phyloP scores from a whole-genome alignment of 2,888 invertebrate genomes.

The Drosophila atroscutellata region DNA sequence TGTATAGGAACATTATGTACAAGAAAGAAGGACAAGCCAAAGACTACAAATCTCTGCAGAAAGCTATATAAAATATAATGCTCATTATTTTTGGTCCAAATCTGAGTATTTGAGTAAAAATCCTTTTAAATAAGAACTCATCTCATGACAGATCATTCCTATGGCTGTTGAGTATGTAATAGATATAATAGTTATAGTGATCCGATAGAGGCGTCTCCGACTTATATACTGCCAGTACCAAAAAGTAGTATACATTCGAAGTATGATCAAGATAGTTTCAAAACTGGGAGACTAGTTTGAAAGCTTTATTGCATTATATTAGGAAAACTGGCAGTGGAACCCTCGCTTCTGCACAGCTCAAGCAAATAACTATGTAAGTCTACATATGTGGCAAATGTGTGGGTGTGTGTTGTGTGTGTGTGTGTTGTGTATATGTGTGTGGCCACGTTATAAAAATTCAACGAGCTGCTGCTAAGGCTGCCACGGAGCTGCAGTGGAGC shows the following conservation, averaged over 20 bases:
- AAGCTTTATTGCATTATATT: not conserved
- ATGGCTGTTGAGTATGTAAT: rapidly evolving
- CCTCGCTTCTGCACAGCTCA: constrained; percentile 27
- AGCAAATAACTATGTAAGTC: constrained; percentile 36
- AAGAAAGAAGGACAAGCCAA: not conserved
- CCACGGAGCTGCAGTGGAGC: constrained; percentile 33
- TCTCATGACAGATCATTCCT: not conserved
- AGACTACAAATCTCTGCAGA: not conserved
- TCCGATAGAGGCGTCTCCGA: not conserved
- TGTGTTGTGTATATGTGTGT: constrained; percentile 35
- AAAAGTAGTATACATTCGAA: not conserved
- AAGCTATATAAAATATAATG: not conserved
- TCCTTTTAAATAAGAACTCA: not conserved
- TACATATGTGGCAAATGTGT: constrained; percentile 1
- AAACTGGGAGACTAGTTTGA: not conserved
- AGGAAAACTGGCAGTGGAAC: constrained; percentile 2
- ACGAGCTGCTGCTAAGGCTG: constrained; percentile 62
- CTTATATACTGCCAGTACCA: not conserved
- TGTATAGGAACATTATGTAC: rapidly evolving
- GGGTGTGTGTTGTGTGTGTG: constrained; percentile 1
- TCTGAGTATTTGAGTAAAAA: not conserved
- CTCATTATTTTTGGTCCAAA: too few relatives aligned
- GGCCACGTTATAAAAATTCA: constrained; percentile 74
- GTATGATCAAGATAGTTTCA: not conserved
- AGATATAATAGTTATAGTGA: not conserved